Evolutionary conservation across 2,113 vertebrate genomes (phyloP).

Genomic region (Phalacrocorax brasilianus): DNA sequence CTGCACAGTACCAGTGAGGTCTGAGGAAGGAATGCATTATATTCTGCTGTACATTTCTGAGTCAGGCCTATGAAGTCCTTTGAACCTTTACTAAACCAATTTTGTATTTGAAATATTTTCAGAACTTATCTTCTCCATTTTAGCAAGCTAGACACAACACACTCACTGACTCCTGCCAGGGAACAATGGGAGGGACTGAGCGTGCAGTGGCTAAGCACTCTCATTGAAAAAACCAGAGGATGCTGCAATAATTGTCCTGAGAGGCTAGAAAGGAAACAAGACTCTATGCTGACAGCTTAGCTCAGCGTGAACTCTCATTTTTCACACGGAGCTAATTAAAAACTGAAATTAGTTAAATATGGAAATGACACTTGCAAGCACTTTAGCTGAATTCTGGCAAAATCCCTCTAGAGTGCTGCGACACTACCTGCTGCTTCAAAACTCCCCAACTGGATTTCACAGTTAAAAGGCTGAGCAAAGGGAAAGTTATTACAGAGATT

Average conservation of each 20-base stretch:
- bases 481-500: slow-evolving; percentile 82
- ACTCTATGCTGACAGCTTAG: slow-evolving; percentile 81
- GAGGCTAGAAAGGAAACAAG: slow-evolving; percentile 84
- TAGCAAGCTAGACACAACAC: slow-evolving; percentile 17
- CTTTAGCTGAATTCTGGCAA: slow-evolving; percentile 84
- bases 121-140: slow-evolving; percentile 35
- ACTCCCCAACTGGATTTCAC: slow-evolving; percentile 83
- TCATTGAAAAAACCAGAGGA: slow-evolving; percentile 71
- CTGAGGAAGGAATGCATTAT: neutral
- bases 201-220: slow-evolving; percentile 56
- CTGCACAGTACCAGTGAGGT: neutral
- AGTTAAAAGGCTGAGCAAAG: slow-evolving; percentile 84
- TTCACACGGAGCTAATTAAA: slow-evolving; percentile 88
- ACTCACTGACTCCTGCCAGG: slow-evolving; percentile 9
- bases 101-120: neutral
- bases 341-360: slow-evolving; percentile 91
- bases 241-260: slow-evolving; percentile 81
- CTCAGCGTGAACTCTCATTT: slow-evolving; percentile 84
- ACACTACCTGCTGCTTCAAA: slow-evolving; percentile 84
- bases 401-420: slow-evolving; percentile 80
- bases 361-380: slow-evolving; percentile 88
- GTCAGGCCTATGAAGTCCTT: neutral
- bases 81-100: neutral
- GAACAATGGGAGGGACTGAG: slow-evolving; percentile 49
- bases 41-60: neutral